phyloP scores from a whole-genome alignment of 2,888 invertebrate genomes.

The Metalampra italica region DNA sequence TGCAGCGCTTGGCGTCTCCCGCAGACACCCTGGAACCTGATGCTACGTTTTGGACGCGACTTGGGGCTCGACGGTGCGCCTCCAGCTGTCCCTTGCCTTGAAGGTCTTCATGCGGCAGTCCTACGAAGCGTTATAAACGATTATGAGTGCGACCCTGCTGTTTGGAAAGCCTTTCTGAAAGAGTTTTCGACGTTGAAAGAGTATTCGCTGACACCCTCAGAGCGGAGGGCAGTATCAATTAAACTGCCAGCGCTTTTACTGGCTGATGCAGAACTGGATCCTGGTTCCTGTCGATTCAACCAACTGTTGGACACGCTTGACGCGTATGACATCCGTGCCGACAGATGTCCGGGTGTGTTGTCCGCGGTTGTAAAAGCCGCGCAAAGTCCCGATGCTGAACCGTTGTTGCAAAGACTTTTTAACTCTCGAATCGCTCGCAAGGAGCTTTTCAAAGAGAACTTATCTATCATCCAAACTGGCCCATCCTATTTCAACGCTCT shows the following conservation, averaged over 20 bases:
- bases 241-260: slow-evolving; percentile 27
- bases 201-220: slow-evolving; percentile 35
- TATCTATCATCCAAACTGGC: slow-evolving; percentile 32
- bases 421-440: slow-evolving; percentile 36
- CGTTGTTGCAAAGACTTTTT: slow-evolving; percentile 33
- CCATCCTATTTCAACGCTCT: slow-evolving; percentile 47
- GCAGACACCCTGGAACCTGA: slow-evolving; percentile 34
- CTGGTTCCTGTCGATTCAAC: slow-evolving; percentile 17
- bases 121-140: slow-evolving; percentile 36
- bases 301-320: slow-evolving; percentile 31
- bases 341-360: slow-evolving; percentile 23
- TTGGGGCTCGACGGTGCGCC: slow-evolving; percentile 47
- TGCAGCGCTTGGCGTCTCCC: slow-evolving; percentile 50
- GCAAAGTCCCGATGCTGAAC: slow-evolving; percentile 13
- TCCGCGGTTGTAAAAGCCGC: slow-evolving; percentile 24
- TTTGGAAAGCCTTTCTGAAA: slow-evolving; percentile 32
- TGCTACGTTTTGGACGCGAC: slow-evolving; percentile 43
- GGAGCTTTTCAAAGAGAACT: slow-evolving; percentile 35
- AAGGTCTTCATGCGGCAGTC: slow-evolving; percentile 53
- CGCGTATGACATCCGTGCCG: slow-evolving; percentile 28
- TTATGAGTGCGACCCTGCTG: slow-evolving; percentile 16
- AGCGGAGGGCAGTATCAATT: slow-evolving; percentile 26
- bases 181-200: slow-evolving; percentile 39
- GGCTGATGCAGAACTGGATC: slow-evolving; percentile 14
- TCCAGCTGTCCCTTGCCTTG: slow-evolving; percentile 36